Percentiles rank a stretch among this genome's conserved stretches.
These are phyloP conservation scores for Colletes latitarsis DNA, from an alignment of 1,140 invertebrate species.

Conservation along the genomic window DNA sequence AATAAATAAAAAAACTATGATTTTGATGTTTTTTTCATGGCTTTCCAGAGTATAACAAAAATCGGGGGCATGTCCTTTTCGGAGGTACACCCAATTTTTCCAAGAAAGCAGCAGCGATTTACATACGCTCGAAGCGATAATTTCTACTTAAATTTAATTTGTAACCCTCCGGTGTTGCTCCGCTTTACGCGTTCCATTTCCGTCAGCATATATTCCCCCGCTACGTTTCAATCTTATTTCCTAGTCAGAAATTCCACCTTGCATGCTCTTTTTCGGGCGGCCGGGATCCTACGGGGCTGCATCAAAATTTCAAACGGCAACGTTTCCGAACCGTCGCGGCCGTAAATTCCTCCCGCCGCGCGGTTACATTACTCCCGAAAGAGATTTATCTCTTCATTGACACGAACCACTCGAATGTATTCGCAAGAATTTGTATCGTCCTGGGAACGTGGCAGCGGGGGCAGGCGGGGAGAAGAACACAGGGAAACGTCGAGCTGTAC, in stretches of 20 bases:
- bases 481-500: not conserved
- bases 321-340: not conserved
- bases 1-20: no score
- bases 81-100: no score
- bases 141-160: no score
- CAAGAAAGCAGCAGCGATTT: no score
- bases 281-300: constrained; percentile 8
- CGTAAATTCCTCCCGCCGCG: constrained; percentile 20
- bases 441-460: no score
- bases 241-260: not conserved
- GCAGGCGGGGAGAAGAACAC: no score
- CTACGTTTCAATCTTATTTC: constrained; percentile 1
- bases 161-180: no score
- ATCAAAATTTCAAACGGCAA: constrained; percentile 36
- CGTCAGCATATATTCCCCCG: not conserved
- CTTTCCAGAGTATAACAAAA: no score
- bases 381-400: constrained; percentile 47
- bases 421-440: constrained; percentile 4
- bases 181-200: no score
- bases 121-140: no score
- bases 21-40: no score
- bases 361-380: constrained; percentile 12
- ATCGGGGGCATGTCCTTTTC: no score
- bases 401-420: not conserved
- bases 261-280: not conserved